phyloP scores from a whole-genome alignment of 2,113 vertebrate genomes.

The Turdus rufiventris region DNA sequence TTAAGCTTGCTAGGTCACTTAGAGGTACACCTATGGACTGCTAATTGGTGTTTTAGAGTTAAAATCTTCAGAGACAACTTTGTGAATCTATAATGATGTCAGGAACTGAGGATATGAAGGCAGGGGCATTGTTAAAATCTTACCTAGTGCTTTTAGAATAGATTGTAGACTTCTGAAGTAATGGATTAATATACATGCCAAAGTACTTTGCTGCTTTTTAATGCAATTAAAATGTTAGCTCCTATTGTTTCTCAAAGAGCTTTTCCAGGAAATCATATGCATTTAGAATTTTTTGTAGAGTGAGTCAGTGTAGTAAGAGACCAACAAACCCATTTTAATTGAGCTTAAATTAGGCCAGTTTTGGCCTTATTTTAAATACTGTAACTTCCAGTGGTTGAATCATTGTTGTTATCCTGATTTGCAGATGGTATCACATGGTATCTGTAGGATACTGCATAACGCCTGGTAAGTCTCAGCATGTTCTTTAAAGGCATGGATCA shows the following conservation, averaged over 20 bases:
- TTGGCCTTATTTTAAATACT: slow-evolving; percentile 14
- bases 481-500: not conserved
- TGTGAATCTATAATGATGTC: not conserved
- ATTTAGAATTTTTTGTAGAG: not conserved
- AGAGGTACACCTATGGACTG: not conserved
- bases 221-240: slow-evolving; percentile 6
- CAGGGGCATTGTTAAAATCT: not conserved
- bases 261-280: not conserved
- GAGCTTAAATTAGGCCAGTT: not conserved
- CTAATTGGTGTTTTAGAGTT: not conserved
- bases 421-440: not conserved
- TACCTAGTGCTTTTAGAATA: slow-evolving; percentile 3
- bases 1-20: not conserved
- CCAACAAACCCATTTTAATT: not conserved
- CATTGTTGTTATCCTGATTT: not conserved
- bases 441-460: not conserved
- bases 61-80: not conserved
- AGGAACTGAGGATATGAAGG: not conserved
- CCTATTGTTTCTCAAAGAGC: not conserved
- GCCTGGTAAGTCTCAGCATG: not conserved
- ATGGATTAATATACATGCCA: not conserved
- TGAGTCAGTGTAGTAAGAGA: slow-evolving; percentile 1
- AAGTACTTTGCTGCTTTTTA: not conserved
- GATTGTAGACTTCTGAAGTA: slow-evolving; percentile 4
- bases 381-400: not conserved